Base-by-base conservation (phyloP, 1,140 invertebrate genomes). In the Myzus persicae region DNA sequence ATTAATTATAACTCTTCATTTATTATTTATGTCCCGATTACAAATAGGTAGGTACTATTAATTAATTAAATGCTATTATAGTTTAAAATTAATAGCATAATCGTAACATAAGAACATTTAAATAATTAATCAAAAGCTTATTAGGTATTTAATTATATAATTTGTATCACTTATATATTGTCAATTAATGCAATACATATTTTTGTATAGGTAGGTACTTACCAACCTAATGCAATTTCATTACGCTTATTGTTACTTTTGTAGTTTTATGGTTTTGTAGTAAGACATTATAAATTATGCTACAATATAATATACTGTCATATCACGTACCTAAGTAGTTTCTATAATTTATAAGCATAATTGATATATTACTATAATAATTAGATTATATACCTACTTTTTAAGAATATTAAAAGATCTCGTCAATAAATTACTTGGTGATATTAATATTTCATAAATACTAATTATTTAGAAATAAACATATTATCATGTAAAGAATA, bases 11-110 rank as follows among this genome's bases (percentile, higher is more conserved):
- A 38, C 22, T 38, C 81, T 82, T 40, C 14, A 76, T 76, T 82
- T 82, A 82, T 82, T 82, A 42, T 85, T 85, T 5, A 85, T 85
- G 38, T 42, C 3, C 40, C 24, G 40, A 85, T 85, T 85, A 85
- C 59, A 76, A 76, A 76, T 76, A n/a, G n/a, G n/a, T n/a, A n/a
- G n/a, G n/a, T n/a, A 76, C n/a, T 76, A 76, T 76, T 76, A 76
- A 76, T 76, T 76, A n/a, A n/a, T 76, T n/a, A 76, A n/a, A 42
- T 85, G 8, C 38, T 85, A 85, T 42, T 85, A 40, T 8, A 85
- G 42, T 44, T 85, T 44, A 44, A 44, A 40, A 31, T 44, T 5
- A 85, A 85, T n/a, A 40, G 9, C 42, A 87, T 46, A 46, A 46
- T 14, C 31, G 38, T 31, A 51, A 54, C 46, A 51, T 54, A 51